A percentile compares a stretch with the other conserved stretches of the same genome.
Evolutionary conservation across 2,113 vertebrate genomes (phyloP).

Genomic region (Scytalopus superciliaris): DNA sequence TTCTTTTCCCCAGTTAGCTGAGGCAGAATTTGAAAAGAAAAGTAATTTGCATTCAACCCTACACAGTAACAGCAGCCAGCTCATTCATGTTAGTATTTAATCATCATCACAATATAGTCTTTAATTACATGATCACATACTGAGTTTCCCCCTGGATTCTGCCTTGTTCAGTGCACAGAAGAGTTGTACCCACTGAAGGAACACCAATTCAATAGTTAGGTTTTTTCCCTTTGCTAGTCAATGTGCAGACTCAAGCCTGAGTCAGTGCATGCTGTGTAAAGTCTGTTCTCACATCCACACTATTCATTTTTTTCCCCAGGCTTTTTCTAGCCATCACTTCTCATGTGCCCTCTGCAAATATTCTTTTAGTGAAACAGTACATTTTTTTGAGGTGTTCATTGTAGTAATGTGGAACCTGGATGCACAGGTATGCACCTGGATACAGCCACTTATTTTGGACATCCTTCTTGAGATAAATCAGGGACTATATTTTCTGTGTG

Average conservation of each 20-base stretch:
- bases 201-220: neutral
- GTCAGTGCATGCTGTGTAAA: neutral
- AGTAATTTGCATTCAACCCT: constrained; percentile 9
- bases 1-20: neutral
- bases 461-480: neutral
- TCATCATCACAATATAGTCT: neutral
- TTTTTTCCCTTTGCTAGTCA: neutral
- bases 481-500: neutral
- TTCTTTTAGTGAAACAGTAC: neutral
- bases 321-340: neutral
- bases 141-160: neutral
- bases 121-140: constrained; percentile 22
- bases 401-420: neutral
- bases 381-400: neutral
- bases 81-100: constrained; percentile 14
- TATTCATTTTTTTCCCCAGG: neutral
- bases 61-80: neutral
- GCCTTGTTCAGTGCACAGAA: neutral
- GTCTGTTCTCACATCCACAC: neutral
- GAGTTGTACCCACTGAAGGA: neutral
- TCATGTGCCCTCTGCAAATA: neutral
- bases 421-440: neutral
- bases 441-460: neutral
- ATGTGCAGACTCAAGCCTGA: neutral
- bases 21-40: neutral